Conservation (phyloP, 1,140 invertebrate species). For the Lasioglossum albipes region DNA sequence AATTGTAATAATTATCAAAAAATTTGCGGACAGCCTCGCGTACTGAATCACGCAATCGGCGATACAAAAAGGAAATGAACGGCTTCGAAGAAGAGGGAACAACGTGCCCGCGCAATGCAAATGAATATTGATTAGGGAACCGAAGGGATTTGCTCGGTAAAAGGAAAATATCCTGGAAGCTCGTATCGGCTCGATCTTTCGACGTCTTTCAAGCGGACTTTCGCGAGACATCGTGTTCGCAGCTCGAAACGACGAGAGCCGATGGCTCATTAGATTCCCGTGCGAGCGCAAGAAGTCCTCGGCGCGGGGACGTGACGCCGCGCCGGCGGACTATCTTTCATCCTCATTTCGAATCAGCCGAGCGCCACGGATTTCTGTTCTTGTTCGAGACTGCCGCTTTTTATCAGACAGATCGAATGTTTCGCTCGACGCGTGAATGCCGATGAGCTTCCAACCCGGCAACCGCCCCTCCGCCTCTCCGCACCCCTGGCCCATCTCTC, state of each 20-base stretch:
- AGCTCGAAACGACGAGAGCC: too few relatives aligned
- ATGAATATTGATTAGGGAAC: too few relatives aligned
- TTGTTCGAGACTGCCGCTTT: neutral
- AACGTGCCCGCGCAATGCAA: too few relatives aligned
- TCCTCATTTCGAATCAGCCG: constrained; percentile 5
- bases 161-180: too few relatives aligned
- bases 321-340: neutral
- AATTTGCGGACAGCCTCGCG: too few relatives aligned
- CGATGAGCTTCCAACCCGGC: neutral
- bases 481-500: neutral
- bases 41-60: too few relatives aligned
- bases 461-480: too few relatives aligned
- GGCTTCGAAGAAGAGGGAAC: too few relatives aligned
- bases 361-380: neutral
- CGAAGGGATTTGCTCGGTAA: too few relatives aligned
- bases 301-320: neutral
- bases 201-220: neutral
- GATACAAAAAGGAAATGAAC: too few relatives aligned
- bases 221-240: neutral
- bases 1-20: too few relatives aligned
- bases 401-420: constrained; percentile 6
- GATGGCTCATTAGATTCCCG: neutral
- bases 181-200: neutral
- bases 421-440: constrained; percentile 5
- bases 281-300: constrained; percentile 2